Evolutionary conservation across 2,888 invertebrate species (phyloP).

Genomic region (Disparrhopalites patrizii): DNA sequence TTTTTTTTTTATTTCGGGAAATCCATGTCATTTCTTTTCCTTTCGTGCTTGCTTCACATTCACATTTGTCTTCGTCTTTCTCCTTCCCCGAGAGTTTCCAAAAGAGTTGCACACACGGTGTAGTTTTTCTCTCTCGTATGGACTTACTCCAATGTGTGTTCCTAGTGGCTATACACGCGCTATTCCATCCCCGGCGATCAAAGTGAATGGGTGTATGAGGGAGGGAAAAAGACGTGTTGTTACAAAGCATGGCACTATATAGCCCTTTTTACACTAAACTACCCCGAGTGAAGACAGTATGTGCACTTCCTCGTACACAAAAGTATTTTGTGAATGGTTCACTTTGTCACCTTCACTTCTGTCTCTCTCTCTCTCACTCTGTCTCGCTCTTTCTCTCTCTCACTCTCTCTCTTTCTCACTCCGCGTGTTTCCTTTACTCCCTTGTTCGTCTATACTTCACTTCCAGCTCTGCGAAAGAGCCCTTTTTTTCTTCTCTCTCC

Average conservation of each 20-base stretch:
- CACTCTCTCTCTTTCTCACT: slow-evolving; percentile 7
- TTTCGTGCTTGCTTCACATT: slow-evolving; percentile 27
- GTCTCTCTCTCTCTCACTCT: slow-evolving; percentile 18
- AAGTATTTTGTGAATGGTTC: slow-evolving; percentile 10
- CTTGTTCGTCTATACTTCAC: not conserved
- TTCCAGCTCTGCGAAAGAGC: not conserved
- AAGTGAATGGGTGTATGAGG: no score
- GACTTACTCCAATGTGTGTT: no score
- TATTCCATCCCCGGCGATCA: no score
- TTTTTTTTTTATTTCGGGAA: slow-evolving; percentile 32
- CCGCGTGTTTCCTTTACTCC: not conserved
- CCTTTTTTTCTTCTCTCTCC: not conserved
- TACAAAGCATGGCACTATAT: no score
- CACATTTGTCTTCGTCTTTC: slow-evolving; percentile 27
- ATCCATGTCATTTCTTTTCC: slow-evolving; percentile 31
- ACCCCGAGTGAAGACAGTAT: no score
- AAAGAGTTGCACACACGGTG: no score
- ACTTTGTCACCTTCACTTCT: slow-evolving; percentile 25
- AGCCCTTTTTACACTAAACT: no score
- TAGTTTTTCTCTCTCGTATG: no score
- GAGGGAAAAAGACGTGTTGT: no score
- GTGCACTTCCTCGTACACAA: not conserved
- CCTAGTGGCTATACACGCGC: no score
- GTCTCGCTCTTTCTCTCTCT: slow-evolving; percentile 11
- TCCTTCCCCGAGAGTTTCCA: slow-evolving; percentile 13